Conservation (phyloP, 2,113 vertebrate species). For the Pterophyllum scalare region DNA sequence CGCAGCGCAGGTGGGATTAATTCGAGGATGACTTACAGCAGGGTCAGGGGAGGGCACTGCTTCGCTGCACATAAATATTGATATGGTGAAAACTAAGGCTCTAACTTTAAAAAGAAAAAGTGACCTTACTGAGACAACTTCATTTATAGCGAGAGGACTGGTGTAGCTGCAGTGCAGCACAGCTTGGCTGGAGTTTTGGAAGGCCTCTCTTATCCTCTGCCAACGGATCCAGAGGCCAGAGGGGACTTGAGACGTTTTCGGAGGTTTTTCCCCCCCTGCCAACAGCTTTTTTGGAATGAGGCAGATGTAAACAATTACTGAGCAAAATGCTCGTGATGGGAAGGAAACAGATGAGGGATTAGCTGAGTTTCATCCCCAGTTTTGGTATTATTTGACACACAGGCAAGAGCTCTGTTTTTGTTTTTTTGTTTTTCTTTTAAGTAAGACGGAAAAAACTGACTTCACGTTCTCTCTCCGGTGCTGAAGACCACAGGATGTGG, state of each 20-base stretch:
- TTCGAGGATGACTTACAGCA: conserved; percentile 20
- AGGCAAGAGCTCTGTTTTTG: conserved; percentile 9
- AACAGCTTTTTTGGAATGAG: conserved; percentile 67
- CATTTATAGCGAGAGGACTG: conserved; percentile 29
- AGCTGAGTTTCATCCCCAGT: conserved; percentile 53
- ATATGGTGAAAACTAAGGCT: neutral
- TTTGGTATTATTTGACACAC: conserved; percentile 53
- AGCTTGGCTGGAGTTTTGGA: conserved; percentile 57
- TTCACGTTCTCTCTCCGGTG: neutral
- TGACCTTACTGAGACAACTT: conserved; percentile 60
- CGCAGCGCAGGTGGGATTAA: conserved; percentile 42
- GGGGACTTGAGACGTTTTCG: conserved; percentile 64
- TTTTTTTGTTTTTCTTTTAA: neutral
- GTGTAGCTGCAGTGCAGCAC: conserved; percentile 46
- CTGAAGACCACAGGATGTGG: neutral
- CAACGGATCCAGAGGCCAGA: conserved; percentile 70
- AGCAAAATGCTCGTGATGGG: conserved; percentile 68
- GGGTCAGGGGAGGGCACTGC: conserved; percentile 10
- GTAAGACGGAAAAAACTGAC: neutral
- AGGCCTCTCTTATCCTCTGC: conserved; percentile 71
- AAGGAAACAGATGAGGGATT: conserved; percentile 59
- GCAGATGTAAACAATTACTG: conserved; percentile 80
- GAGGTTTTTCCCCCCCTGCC: conserved; percentile 16
- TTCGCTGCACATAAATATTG: conserved; percentile 7
- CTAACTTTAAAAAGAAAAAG: conserved; percentile 12